These are phyloP conservation scores for Leguminivora glycinivorella DNA, from an alignment of 1,140 invertebrate species.

Conservation along the genomic window DNA sequence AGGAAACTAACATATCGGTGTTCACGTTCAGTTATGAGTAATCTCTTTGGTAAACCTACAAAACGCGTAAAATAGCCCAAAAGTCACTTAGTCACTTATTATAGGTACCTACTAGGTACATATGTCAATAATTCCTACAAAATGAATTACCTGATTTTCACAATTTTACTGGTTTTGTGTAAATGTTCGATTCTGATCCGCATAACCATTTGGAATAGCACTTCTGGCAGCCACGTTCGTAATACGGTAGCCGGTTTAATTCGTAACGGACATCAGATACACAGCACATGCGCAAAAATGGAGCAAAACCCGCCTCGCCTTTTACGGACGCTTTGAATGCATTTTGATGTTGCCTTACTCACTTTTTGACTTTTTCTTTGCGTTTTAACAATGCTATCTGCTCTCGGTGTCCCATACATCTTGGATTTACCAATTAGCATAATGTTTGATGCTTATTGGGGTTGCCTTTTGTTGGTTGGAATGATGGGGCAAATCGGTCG, in stretches of 20 bases:
- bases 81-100: too few relatives aligned
- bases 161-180: neutral
- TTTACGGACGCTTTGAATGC: slow-evolving; percentile 23
- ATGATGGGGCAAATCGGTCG: neutral
- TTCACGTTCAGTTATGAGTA: too few relatives aligned
- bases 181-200: neutral
- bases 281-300: slow-evolving; percentile 24
- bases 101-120: too few relatives aligned
- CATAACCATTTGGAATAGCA: neutral
- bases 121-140: too few relatives aligned
- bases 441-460: neutral
- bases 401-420: neutral
- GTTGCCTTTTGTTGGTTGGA: neutral
- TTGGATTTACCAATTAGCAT: neutral
- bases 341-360: slow-evolving; percentile 25
- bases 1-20: too few relatives aligned
- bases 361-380: slow-evolving; percentile 19
- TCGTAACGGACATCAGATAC: slow-evolving; percentile 27
- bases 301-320: slow-evolving; percentile 18
- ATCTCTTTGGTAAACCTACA: too few relatives aligned
- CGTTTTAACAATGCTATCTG: slow-evolving; percentile 25
- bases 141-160: too few relatives aligned
- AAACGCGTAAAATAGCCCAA: too few relatives aligned
- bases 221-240: neutral
- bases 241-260: slow-evolving; percentile 28